Evolutionary conservation across 2,888 invertebrate genomes (phyloP), one percentile per base, ranked within the genome.

Genomic region (Dolichopus griseipennis): DNA sequence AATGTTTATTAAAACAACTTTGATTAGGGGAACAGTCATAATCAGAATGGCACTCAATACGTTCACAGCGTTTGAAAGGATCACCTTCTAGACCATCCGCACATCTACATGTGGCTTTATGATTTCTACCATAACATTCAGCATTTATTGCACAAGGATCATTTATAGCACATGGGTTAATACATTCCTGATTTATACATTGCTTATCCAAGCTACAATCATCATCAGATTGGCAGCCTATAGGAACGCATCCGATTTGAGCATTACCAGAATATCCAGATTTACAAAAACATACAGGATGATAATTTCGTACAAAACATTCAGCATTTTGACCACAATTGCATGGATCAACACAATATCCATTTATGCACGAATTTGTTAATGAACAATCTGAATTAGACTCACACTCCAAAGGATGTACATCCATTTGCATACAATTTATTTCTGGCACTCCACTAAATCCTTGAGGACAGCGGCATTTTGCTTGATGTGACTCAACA

Each of bases 211-310:
- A 85, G n/a, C 86, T 82, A 76, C 95, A 95, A 78, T 94, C 93
- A 63, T 85, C 86, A 78, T 95, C 92, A 27, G 89, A 87, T 77
- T 90, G 87, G 78, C 95, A 95, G 67, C 91, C 92, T 76, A 92
- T 85, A 84, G 91, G 90, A 34, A 85, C 83, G 76, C 95, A 95
- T 66, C 91, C 91, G 68, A 85, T 84, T 81, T 91, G 92, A 22
- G 93, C 92, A 80, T 93, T 92, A 76, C 94, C 95, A 62, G 92
- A 91, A 79, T 87, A 93, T 66, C 92, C 93, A 61, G 88, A 85
- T 75, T 86, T 85, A 78, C 95, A 95, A 75, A 85, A 88, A 78
- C 95, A 95, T 20, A 91, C 88, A 20, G 94, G 92, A 80, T 92
- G 91, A 78, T 95, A 95, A 79, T 91, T 88, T 67, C 87, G 83